phyloP scores from a whole-genome alignment of 2,113 vertebrate genomes.

The Gopherus evgoodei region DNA sequence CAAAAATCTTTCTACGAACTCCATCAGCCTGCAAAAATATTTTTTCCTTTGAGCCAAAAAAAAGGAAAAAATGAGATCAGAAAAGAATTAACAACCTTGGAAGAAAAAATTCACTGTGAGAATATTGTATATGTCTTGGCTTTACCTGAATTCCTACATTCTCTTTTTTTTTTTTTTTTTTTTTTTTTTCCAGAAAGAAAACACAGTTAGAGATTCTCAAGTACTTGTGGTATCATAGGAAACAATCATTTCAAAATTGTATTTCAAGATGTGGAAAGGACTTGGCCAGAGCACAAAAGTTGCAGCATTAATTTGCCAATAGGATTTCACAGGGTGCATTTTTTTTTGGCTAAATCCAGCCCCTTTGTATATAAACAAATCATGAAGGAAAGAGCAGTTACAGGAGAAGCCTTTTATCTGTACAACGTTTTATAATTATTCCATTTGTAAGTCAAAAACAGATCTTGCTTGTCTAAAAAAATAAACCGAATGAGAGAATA shows the following conservation, averaged over 20 bases:
- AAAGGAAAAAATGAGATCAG: conserved; percentile 2
- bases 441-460: background rate
- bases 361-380: background rate
- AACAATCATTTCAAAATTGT: background rate
- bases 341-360: background rate
- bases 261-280: background rate
- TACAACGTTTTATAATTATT: background rate
- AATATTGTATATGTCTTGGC: conserved; percentile 1
- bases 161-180: background rate
- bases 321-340: background rate
- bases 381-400: background rate
- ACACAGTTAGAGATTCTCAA: background rate
- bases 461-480: background rate
- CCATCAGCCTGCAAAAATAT: background rate
- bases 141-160: background rate
- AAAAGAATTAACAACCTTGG: conserved; percentile 7
- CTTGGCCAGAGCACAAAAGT: background rate
- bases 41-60: conserved; percentile 1
- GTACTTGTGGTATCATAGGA: background rate
- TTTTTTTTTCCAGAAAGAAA: conserved; percentile 4
- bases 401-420: background rate
- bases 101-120: background rate
- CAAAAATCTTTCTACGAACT: conserved; percentile 26
- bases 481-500: background rate
- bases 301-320: background rate